phyloP scores from a whole-genome alignment of 64 coral and sea anemone genomes.

The Stichodactyla helianthus region DNA sequence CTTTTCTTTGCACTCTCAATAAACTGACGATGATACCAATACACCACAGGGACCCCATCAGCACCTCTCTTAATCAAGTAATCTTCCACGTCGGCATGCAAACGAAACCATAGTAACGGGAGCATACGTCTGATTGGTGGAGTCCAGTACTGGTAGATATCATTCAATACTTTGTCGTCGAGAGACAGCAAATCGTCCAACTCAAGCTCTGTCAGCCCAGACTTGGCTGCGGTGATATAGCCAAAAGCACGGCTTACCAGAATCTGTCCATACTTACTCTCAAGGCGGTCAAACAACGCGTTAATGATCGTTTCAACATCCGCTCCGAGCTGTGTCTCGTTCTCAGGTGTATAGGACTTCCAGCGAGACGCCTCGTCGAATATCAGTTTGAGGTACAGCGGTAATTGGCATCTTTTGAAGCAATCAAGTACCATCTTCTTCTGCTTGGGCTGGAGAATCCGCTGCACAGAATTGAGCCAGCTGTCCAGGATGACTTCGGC shows the following conservation, averaged over 20 bases:
- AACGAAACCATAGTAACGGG: conserved; percentile 67
- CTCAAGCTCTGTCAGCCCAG: conserved; percentile 71
- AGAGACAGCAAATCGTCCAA: conserved; percentile 68
- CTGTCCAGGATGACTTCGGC: conserved; percentile 49
- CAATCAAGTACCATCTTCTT: conserved; percentile 44
- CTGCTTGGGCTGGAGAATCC: conserved; percentile 27
- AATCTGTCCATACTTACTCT: conserved; percentile 51
- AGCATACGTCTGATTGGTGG: conserved; percentile 69
- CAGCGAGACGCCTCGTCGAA: conserved; percentile 71
- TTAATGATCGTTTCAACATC: conserved; percentile 41
- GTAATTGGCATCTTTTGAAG: conserved; percentile 56
- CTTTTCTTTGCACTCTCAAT: conserved; percentile 67
- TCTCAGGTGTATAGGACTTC: conserved; percentile 60
- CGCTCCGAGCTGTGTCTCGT: conserved; percentile 20
- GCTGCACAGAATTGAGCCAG: conserved; percentile 34
- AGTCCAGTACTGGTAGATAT: conserved; percentile 84
- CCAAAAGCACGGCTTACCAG: conserved; percentile 55
- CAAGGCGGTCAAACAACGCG: conserved; percentile 51
- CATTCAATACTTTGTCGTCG: conserved; percentile 68
- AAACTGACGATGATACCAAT: conserved; percentile 88
- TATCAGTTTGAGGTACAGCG: conserved; percentile 49
- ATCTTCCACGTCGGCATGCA: conserved; percentile 58
- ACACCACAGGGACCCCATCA: conserved; percentile 54
- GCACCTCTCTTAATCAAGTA: conserved; percentile 66
- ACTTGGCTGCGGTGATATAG: conserved; percentile 66